phyloP scores from a whole-genome alignment of 2,888 invertebrate species.

The Nasonovia ribisnigri region DNA sequence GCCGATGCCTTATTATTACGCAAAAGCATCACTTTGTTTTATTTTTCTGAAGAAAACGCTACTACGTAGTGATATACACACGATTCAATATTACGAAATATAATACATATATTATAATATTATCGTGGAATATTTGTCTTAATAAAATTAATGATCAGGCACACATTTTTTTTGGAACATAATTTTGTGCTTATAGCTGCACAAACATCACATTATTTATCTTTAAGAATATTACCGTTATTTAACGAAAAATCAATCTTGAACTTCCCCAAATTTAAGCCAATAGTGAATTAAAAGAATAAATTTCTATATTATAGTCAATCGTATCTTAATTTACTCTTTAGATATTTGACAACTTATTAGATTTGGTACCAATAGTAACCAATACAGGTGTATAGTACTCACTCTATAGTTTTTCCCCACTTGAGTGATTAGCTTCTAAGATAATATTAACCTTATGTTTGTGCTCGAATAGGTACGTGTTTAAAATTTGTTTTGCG shows the following conservation, averaged over 20 bases:
- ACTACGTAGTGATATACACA: not conserved
- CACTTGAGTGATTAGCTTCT: not conserved
- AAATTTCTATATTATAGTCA: not conserved
- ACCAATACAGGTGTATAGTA: not conserved
- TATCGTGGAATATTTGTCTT: not conserved
- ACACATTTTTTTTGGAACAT: not conserved
- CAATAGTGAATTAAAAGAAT: not conserved
- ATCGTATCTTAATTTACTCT: not conserved
- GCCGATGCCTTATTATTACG: not conserved
- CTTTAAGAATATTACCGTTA: not conserved
- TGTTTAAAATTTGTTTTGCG: not conserved
- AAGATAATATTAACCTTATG: slow-evolving; percentile 8
- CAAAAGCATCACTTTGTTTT: not conserved
- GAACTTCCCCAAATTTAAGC: not conserved
- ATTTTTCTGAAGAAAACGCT: not conserved
- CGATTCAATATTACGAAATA: not conserved
- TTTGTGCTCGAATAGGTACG: not conserved
- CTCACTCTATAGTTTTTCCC: not conserved
- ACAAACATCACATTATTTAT: not conserved
- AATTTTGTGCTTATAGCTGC: not conserved
- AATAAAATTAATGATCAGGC: not conserved
- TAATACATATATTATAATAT: not conserved
- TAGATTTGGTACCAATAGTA: not conserved
- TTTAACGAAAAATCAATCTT: not conserved
- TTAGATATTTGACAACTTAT: not conserved